phyloP scores from a whole-genome alignment of 2,113 vertebrate genomes.

The Apaloderma vittatum region DNA sequence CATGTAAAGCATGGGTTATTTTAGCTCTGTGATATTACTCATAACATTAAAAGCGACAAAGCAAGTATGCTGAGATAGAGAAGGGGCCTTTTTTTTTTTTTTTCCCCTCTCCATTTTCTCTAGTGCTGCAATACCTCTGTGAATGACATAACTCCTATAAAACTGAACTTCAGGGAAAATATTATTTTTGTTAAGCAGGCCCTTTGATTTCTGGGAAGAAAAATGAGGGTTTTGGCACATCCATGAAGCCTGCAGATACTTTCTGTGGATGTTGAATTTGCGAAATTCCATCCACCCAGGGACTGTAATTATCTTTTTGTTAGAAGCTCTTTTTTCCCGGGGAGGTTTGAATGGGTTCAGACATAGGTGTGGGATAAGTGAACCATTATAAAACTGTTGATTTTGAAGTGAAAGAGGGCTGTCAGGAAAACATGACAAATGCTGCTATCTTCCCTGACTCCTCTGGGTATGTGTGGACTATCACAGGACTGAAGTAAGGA shows the following conservation, averaged over 20 bases:
- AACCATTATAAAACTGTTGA: neutral
- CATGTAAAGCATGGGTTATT: neutral
- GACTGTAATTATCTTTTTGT: neutral
- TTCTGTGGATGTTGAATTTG: neutral
- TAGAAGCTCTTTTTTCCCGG: neutral
- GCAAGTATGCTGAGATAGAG: neutral
- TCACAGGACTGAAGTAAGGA: neutral
- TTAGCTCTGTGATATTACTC: neutral
- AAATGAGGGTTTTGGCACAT: slow-evolving; percentile 20
- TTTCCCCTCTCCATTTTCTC: neutral
- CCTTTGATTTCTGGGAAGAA: slow-evolving; percentile 32
- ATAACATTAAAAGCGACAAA: neutral
- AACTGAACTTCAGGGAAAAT: neutral
- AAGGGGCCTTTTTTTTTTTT: neutral
- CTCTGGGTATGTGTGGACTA: neutral
- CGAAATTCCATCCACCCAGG: neutral
- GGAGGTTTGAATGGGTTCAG: neutral
- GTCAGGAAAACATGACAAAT: neutral
- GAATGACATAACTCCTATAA: neutral
- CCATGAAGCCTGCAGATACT: neutral
- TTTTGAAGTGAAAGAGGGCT: neutral
- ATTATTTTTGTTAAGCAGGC: neutral
- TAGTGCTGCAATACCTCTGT: neutral
- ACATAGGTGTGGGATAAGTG: neutral
- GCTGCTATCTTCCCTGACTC: neutral